phyloP scores from a whole-genome alignment of 1,140 invertebrate species.

The Chrysoperla carnea region DNA sequence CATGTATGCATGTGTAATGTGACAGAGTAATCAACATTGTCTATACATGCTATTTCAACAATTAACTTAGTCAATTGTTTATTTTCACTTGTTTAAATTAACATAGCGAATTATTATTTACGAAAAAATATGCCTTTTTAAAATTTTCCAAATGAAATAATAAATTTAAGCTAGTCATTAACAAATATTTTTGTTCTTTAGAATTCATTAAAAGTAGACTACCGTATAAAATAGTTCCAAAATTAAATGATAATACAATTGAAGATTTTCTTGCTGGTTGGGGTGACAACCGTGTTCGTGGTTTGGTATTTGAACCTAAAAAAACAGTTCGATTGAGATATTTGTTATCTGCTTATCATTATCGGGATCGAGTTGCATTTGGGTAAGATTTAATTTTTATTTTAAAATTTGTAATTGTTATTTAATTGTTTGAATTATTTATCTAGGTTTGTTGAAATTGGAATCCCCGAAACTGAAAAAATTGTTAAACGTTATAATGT shows the following conservation, averaged over 20 bases:
- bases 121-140: no score
- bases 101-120: no score
- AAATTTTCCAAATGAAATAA: no score
- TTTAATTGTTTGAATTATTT: neutral
- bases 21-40: no score
- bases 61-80: no score
- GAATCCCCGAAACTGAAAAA: constrained; percentile 31
- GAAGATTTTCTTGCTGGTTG: constrained; percentile 72
- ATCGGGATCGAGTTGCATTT: constrained; percentile 70
- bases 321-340: constrained; percentile 64
- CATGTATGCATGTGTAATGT: no score
- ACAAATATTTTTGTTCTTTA: constrained; percentile 19
- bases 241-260: constrained; percentile 52
- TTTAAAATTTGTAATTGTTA: neutral
- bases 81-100: no score
- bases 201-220: constrained; percentile 74
- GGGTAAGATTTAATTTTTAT: constrained; percentile 31
- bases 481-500: constrained; percentile 54
- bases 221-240: constrained; percentile 57
- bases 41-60: no score
- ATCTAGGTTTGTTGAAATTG: constrained; percentile 45
- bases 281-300: constrained; percentile 80
- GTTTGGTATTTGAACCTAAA: constrained; percentile 69
- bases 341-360: constrained; percentile 73
- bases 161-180: no score